These are phyloP conservation scores for Anseranas semipalmata DNA, from an alignment of 2,113 vertebrate genomes.

Conservation along the genomic window DNA sequence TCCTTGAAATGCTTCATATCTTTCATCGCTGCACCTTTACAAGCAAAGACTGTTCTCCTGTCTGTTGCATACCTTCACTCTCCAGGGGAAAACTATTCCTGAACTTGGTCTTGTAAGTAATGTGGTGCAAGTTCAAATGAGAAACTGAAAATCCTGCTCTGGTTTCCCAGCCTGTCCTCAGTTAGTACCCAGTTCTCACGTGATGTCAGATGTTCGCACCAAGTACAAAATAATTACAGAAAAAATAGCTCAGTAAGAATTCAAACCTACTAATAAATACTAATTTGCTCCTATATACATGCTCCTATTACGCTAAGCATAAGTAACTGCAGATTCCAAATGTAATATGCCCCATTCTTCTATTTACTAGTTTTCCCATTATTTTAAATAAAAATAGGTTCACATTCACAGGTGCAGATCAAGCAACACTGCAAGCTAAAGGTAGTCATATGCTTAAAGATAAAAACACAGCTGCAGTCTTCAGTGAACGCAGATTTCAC, in stretches of 20 bases:
- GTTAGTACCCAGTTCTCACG: not conserved
- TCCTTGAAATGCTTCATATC: not conserved
- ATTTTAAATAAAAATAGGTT: not conserved
- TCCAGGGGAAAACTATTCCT: not conserved
- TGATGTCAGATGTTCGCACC: not conserved
- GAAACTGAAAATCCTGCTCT: not conserved
- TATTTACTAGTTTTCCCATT: not conserved
- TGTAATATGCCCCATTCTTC: not conserved
- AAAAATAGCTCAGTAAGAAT: not conserved
- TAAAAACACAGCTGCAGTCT: not conserved
- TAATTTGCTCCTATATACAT: not conserved
- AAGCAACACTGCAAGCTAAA: not conserved
- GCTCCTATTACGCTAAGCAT: not conserved
- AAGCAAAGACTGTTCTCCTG: not conserved
- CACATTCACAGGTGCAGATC: not conserved
- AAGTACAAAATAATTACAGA: not conserved
- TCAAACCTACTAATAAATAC: not conserved
- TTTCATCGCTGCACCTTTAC: conserved; percentile 30
- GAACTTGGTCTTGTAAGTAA: not conserved
- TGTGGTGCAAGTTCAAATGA: not conserved
- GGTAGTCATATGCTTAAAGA: not conserved
- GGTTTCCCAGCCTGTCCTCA: not conserved
- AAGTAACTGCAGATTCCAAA: not conserved
- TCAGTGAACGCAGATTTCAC: not conserved
- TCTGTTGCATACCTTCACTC: not conserved